Evolutionary conservation across 2,888 invertebrate species (phyloP).

Genomic region (Tenthredo scrophulariae): DNA sequence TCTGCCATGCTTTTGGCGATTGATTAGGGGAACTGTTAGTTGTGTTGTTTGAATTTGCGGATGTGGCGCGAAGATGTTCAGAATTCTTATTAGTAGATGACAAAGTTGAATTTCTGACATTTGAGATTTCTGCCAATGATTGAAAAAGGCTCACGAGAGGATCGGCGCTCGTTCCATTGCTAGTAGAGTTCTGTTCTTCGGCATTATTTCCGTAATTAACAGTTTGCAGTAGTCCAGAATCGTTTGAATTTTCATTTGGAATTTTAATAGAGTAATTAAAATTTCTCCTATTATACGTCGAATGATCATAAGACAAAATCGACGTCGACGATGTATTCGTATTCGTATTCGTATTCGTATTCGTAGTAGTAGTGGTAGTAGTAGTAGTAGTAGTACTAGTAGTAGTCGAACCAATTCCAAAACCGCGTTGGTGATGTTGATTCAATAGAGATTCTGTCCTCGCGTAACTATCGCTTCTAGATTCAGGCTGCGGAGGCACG

Average conservation of each 20-base stretch:
- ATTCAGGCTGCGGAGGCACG: conserved; percentile 72
- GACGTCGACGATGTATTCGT: not conserved
- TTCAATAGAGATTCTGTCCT: conserved; percentile 71
- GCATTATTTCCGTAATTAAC: not conserved
- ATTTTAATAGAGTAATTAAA: not conserved
- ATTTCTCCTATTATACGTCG: not conserved
- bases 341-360: not conserved
- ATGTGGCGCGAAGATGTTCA: conserved; percentile 59
- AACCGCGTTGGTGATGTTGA: conserved; percentile 63
- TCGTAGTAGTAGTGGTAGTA: not conserved
- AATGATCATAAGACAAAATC: not conserved
- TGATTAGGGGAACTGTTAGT: conserved; percentile 75
- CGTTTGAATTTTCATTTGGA: conserved; percentile 59
- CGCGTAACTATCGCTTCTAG: conserved; percentile 73
- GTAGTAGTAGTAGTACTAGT: conserved; percentile 60
- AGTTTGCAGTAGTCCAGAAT: conserved; percentile 19
- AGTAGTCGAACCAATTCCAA: conserved; percentile 16
- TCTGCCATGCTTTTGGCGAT: conserved; percentile 77
- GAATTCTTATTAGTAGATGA: conserved; percentile 68
- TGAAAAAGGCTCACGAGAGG: conserved; percentile 75
- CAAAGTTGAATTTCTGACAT: conserved; percentile 64
- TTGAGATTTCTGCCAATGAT: conserved; percentile 73
- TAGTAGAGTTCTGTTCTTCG: conserved; percentile 56
- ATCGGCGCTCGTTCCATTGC: conserved; percentile 74
- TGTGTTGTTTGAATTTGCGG: conserved; percentile 61